Evolutionary conservation across 2,888 invertebrate species (phyloP).

Genomic region (Lithophane leautieri): DNA sequence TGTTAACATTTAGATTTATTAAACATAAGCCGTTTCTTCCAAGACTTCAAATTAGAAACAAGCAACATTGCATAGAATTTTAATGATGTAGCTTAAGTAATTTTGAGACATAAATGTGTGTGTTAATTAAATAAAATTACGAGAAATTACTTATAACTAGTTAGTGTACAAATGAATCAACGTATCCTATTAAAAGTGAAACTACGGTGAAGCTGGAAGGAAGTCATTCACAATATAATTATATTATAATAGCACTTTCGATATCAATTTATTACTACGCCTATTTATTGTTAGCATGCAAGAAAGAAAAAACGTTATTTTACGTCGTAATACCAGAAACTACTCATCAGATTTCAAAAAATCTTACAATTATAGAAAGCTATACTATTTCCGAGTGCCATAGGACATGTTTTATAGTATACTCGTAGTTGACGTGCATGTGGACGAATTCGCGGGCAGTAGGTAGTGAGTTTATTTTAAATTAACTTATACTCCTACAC

Average conservation of each 20-base stretch:
- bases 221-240: constrained; percentile 23
- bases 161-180: not conserved
- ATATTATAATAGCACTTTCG: constrained; percentile 21
- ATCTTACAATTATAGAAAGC: no score
- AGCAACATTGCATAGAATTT: constrained; percentile 32
- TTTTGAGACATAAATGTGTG: constrained; percentile 33
- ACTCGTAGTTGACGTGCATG: not conserved
- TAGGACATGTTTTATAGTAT: not conserved
- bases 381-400: not conserved
- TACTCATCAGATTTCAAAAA: no score
- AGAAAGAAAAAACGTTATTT: no score
- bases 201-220: constrained; percentile 33
- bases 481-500: not conserved
- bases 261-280: constrained; percentile 24
- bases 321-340: not conserved
- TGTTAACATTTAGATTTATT: constrained; percentile 10
- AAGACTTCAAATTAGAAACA: constrained; percentile 28
- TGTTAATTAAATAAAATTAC: constrained; percentile 52
- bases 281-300: not conserved
- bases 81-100: constrained; percentile 28
- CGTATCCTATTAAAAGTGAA: constrained; percentile 20
- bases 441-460: not conserved
- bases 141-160: constrained; percentile 32
- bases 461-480: not conserved
- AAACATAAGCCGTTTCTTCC: constrained; percentile 15